These are phyloP conservation scores for Lamproptera curius DNA, from an alignment of 2,888 invertebrate species.

Conservation along the genomic window DNA sequence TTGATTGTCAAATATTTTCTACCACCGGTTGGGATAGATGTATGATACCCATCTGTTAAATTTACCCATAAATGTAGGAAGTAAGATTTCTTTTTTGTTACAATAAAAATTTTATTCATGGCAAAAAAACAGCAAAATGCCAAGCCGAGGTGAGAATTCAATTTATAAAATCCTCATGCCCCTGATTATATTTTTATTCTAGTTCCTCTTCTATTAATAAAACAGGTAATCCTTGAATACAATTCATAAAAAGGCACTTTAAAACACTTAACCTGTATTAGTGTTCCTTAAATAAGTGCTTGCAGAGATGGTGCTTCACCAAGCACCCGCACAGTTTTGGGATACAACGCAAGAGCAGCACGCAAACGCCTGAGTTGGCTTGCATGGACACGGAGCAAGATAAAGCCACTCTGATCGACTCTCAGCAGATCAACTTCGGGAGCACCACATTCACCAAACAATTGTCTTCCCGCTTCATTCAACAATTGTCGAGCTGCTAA, in stretches of 20 bases:
- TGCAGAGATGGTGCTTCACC: conserved; percentile 36
- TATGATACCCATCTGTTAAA: too few species aligned
- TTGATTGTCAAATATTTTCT: too few species aligned
- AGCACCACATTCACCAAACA: conserved; percentile 42
- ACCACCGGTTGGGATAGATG: too few species aligned
- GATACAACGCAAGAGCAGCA: conserved; percentile 35
- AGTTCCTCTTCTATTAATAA: too few species aligned
- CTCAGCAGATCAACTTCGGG: conserved; percentile 41
- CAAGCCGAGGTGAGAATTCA: too few species aligned
- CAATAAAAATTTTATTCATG: too few species aligned
- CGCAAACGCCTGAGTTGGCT: conserved; percentile 30
- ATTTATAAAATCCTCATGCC: too few species aligned
- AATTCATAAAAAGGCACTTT: too few species aligned
- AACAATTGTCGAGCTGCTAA: conserved; percentile 32
- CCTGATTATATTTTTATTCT: too few species aligned
- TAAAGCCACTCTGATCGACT: conserved; percentile 21
- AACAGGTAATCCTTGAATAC: background rate
- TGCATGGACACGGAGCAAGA: conserved; percentile 72
- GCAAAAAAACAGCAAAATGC: too few species aligned
- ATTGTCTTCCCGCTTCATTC: conserved; percentile 28
- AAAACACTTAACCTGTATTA: background rate
- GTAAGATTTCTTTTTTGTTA: too few species aligned
- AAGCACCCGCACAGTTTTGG: conserved; percentile 25
- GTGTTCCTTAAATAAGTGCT: conserved; percentile 34
- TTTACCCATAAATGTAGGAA: too few species aligned